These are phyloP conservation scores for Oncorhynchus mykiss DNA, from an alignment of 2,113 vertebrate genomes.

Conservation along the genomic window DNA sequence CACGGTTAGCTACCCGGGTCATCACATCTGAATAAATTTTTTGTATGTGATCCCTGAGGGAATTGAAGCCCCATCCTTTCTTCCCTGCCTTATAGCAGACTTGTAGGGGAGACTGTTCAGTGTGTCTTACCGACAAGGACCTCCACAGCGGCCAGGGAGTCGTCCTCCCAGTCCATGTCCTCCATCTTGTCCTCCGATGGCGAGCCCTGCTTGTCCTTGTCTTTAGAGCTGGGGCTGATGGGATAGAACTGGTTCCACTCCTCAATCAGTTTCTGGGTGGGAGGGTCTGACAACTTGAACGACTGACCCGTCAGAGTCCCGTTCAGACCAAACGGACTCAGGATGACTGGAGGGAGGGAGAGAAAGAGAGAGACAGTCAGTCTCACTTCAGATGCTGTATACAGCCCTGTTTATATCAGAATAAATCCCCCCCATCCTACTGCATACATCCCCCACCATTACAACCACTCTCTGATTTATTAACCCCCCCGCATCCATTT, in stretches of 20 bases:
- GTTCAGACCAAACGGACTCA: constrained; percentile 96
- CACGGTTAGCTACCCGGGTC: neutral
- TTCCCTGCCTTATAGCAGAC: neutral
- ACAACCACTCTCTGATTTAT: neutral
- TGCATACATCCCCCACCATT: neutral
- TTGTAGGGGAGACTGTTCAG: neutral
- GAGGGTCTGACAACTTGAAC: constrained; percentile 96
- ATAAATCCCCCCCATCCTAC: neutral
- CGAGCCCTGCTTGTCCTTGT: constrained; percentile 84
- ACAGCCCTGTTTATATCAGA: too few species aligned
- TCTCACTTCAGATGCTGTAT: too few species aligned
- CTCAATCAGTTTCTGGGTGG: constrained; percentile 94
- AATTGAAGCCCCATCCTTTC: neutral
- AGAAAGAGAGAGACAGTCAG: neutral
- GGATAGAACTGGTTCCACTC: constrained; percentile 99
- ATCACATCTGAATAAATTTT: neutral
- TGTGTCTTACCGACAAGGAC: constrained; percentile 90
- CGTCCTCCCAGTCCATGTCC: constrained; percentile 98
- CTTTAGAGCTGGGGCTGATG: constrained; percentile 87
- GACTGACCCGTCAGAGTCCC: constrained; percentile 97
- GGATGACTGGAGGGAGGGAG: constrained; percentile 80
- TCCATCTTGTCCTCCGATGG: constrained; percentile 86
- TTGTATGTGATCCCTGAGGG: neutral
- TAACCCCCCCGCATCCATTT: neutral
- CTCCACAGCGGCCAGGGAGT: constrained; percentile 96